Conservation (phyloP, 2,113 vertebrate genomes). For the Boulengeromyrus knoepffleri region DNA sequence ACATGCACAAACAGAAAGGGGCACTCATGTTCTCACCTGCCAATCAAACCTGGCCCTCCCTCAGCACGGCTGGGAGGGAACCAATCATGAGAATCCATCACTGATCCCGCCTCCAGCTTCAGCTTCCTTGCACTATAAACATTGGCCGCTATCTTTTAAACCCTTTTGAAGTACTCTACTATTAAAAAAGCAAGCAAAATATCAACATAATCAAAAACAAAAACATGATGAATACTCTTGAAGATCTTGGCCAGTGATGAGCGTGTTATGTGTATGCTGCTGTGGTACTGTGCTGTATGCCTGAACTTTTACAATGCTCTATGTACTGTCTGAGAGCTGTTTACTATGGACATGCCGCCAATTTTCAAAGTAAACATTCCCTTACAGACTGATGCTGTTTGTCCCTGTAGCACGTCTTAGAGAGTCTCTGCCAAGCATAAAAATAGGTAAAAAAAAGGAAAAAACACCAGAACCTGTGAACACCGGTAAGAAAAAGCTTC, state of each 20-base stretch:
- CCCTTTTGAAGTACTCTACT: background rate
- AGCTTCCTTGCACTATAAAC: background rate
- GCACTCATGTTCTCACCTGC: conserved; percentile 20
- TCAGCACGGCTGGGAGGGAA: background rate
- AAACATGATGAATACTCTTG: background rate
- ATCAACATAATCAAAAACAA: background rate
- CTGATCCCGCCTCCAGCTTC: background rate
- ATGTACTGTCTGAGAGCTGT: background rate
- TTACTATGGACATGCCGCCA: background rate
- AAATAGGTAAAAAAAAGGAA: background rate
- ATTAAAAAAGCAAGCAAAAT: background rate
- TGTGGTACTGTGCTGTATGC: background rate
- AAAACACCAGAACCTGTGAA: background rate
- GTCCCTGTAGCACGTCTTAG: background rate
- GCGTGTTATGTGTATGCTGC: background rate
- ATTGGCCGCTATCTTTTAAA: background rate
- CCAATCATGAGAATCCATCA: background rate
- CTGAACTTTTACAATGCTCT: background rate
- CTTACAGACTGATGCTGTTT: background rate
- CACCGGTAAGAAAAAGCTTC: background rate
- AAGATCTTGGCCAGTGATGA: background rate
- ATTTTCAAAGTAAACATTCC: background rate
- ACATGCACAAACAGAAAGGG: background rate
- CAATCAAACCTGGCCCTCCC: background rate
- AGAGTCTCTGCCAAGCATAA: background rate